Percentiles rank a stretch among this genome's conserved stretches.
These are phyloP conservation scores for Cephus spinipes DNA, from an alignment of 2,888 invertebrate genomes.

Conservation along the genomic window DNA sequence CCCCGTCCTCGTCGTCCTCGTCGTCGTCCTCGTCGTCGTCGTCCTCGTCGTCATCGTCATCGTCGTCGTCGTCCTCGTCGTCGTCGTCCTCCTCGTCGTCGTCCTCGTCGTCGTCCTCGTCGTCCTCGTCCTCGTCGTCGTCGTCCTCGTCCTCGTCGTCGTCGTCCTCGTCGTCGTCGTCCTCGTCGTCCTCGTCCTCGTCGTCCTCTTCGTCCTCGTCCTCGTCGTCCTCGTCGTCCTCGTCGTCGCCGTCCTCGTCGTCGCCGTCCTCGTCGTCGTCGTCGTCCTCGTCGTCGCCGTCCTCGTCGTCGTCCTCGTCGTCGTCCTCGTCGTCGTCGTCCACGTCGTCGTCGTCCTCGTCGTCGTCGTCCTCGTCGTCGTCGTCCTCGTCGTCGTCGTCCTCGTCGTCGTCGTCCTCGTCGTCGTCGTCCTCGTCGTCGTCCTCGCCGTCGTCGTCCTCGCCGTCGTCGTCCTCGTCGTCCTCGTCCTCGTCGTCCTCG, in stretches of 20 bases:
- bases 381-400: constrained; percentile 1
- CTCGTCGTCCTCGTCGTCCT: too few relatives aligned
- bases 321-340: background rate
- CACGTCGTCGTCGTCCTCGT: too few relatives aligned
- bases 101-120: constrained; percentile 28
- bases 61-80: constrained; percentile 53
- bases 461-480: background rate
- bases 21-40: too few relatives aligned
- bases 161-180: constrained; percentile 44
- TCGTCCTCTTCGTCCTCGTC: too few relatives aligned
- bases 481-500: background rate
- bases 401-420: background rate
- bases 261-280: too few relatives aligned
- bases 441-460: background rate
- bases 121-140: constrained; percentile 43
- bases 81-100: constrained; percentile 52
- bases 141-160: constrained; percentile 48
- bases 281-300: too few relatives aligned
- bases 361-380: background rate
- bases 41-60: constrained; percentile 51
- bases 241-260: too few relatives aligned
- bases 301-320: too few relatives aligned
- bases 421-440: background rate
- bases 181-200: constrained; percentile 46
- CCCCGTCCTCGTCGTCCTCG: background rate